Evolutionary conservation across 1,140 invertebrate genomes (phyloP).

Genomic region (silkworm (Bombyx mori)): DNA sequence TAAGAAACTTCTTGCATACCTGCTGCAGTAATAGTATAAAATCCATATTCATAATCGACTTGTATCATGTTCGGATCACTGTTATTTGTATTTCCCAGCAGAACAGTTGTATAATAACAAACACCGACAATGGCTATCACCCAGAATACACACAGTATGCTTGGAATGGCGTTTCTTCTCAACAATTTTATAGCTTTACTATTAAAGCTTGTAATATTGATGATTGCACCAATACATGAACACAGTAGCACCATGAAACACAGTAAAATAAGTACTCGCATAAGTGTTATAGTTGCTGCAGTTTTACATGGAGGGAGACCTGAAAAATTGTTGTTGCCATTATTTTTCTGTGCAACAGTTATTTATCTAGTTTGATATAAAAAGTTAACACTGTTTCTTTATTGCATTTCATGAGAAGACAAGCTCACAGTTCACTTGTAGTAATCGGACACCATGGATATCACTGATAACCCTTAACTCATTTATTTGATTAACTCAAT

Average conservation of each 20-base stretch:
- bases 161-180: slow-evolving; percentile 67
- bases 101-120: slow-evolving; percentile 70
- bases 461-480: too few species aligned
- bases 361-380: too few species aligned
- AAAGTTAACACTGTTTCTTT: too few species aligned
- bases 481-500: too few species aligned
- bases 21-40: slow-evolving; percentile 71
- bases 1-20: slow-evolving; percentile 31
- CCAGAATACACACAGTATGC: slow-evolving; percentile 71
- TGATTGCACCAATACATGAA: slow-evolving; percentile 68
- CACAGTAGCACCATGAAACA: slow-evolving; percentile 70
- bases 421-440: too few species aligned
- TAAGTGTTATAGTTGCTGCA: slow-evolving; percentile 65
- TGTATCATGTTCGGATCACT: slow-evolving; percentile 53
- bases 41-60: slow-evolving; percentile 72
- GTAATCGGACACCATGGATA: too few species aligned
- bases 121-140: slow-evolving; percentile 71
- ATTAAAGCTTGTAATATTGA: slow-evolving; percentile 68
- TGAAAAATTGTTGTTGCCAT: slow-evolving; percentile 30
- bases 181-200: slow-evolving; percentile 66
- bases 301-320: slow-evolving; percentile 66
- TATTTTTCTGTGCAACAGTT: too few species aligned
- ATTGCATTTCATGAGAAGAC: too few species aligned
- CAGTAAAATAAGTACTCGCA: slow-evolving; percentile 69
- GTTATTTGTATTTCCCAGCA: slow-evolving; percentile 60